These are phyloP conservation scores for Sialis fuliginosa DNA, from an alignment of 2,888 invertebrate species.

Conservation along the genomic window DNA sequence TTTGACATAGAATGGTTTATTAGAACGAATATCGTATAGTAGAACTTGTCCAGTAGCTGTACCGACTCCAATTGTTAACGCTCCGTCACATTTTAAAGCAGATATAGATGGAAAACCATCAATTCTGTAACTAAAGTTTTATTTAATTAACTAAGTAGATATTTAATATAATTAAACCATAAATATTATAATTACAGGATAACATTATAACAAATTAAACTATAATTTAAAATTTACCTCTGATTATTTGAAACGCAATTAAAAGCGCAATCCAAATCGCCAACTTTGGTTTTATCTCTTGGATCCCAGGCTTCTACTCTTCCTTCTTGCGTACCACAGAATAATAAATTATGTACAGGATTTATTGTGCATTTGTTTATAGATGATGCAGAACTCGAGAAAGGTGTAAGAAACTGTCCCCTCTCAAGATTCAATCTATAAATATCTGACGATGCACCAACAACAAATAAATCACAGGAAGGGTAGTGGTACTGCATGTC, in stretches of 20 bases:
- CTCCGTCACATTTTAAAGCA: conserved; percentile 60
- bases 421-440: conserved; percentile 90
- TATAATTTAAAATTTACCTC: conserved; percentile 2
- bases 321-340: conserved; percentile 79
- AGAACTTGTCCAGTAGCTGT: conserved; percentile 87
- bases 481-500: conserved; percentile 83
- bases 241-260: conserved; percentile 20
- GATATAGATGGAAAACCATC: conserved; percentile 53
- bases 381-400: conserved; percentile 51
- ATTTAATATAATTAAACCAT: neutral
- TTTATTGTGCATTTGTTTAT: conserved; percentile 77
- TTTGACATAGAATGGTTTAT: conserved; percentile 73
- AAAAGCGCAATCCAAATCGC: conserved; percentile 68
- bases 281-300: conserved; percentile 56
- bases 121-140: conserved; percentile 26
- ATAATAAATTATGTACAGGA: conserved; percentile 70
- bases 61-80: conserved; percentile 71
- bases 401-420: conserved; percentile 83
- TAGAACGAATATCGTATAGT: conserved; percentile 85
- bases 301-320: conserved; percentile 96
- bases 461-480: conserved; percentile 82
- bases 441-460: conserved; percentile 75
- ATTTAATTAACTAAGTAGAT: neutral
- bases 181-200: neutral
- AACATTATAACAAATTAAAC: neutral